Evolutionary conservation across 2,113 vertebrate species (phyloP), one percentile per base, ranked within the genome.

Genomic region (Mus pahari): DNA sequence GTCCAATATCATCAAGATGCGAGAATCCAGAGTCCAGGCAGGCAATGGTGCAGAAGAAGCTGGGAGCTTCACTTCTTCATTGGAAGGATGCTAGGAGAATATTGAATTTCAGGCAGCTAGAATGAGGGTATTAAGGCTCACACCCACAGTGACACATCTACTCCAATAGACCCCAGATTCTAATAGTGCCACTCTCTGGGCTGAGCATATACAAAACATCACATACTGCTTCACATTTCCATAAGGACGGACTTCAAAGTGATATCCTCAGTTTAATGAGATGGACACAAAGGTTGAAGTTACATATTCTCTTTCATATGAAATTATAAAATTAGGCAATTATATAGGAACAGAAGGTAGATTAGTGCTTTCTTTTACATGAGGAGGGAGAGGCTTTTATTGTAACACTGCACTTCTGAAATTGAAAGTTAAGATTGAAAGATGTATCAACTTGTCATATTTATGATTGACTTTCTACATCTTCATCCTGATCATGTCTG

Each of bases 301-400:
- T 88, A 4, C 45, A 36, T 36, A 5, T 86, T 68, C 84, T 12
- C 4, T 73, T 86, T 71, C 45, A 28, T 42, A 53, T 5, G 4
- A 96, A 92, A 60, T 75, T 26, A 64, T 5, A 53, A 71, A 45
- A 89, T 60, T 60, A 94, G 75, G 48, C 39, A 97, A 75, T 81
- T 73, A 17, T 81, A 24, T 3, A 84, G 1, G 70, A 36, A 79
- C 1, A 39, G 11, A 81, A 78, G 45, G 3, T 73, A 62, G 36
- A 64, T 48, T 64, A 22, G 0, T 88, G 13, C 68, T 90, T 93
- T 7, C 22, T 16, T 74, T 89, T 4, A 5, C 2, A 4, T 90
- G 48, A 20, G 89, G 53, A 90, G 39, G 10, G 1, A 42, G 16
- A 82, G 48, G 3, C 45, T 28, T 87, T 55, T 24, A 1, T 33